Evolutionary conservation across 2,113 vertebrate species (phyloP), one percentile per base, ranked within the genome.

Genomic region (Oreamnos americanus): DNA sequence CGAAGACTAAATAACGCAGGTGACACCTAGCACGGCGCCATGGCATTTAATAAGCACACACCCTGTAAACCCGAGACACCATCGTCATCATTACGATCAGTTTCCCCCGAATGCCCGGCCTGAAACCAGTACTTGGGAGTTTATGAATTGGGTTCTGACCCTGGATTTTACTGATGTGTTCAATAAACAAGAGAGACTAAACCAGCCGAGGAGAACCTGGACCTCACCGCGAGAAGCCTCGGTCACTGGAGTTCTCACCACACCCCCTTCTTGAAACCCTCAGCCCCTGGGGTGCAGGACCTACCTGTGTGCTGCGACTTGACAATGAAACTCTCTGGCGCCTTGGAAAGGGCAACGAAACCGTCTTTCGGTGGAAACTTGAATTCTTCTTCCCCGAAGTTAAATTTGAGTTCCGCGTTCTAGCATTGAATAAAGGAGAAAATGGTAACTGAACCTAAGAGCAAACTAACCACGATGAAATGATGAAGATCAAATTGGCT

Each of bases 381-480:
- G 93, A 99, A 99, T 1, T 99, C 99, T 64, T 99, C 99, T 89
- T 99, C 99, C 87, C 99, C 99, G 71, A 99, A 99, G 98, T 99
- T 99, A 97, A 99, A 99, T 98, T 99, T 99, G 86, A 99, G 98
- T 95, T 99, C 99, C 81, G 99, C 99, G 96, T 99, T 99, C 99
- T 99, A 98, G 16, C 26, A 97, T 25, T 57, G 94, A 45, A 96
- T 64, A 96, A 76, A 94, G 55, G 17, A 88, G 53, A 94, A 97
- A 94, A 92, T 11, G 39, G 30, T 45, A 87, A 81, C 7, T 96
- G 91, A 78, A 57, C 55, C 45, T 49, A 64, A 82, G 1, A 43
- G 33, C 39, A 64, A 87, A 90, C 43, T 19, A 33, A 39, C n/a
- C 5, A 62, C 13, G 53, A 57, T 15, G 85, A 64, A 81, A 19